Percentiles rank a stretch among this genome's conserved stretches.
phyloP scores from a whole-genome alignment of 92 coral and sea anemone genomes.

The Bergia puertoricense region DNA sequence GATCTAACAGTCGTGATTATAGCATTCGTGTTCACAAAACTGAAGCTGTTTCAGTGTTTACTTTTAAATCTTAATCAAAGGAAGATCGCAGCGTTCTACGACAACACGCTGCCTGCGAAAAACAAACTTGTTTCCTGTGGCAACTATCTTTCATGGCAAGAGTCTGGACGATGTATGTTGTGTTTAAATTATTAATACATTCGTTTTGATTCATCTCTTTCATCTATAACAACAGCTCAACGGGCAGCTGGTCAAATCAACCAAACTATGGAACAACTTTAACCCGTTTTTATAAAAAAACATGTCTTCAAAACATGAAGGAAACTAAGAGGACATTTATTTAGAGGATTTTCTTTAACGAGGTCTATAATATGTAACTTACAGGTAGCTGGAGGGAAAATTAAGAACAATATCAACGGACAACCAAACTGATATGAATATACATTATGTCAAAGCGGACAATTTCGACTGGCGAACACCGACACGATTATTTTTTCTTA shows the following conservation, averaged over 20 bases:
- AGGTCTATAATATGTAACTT: neutral
- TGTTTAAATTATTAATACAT: slow-evolving; percentile 39
- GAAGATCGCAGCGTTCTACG: neutral
- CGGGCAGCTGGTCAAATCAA: slow-evolving; percentile 44
- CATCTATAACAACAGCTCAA: slow-evolving; percentile 27
- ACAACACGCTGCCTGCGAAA: neutral
- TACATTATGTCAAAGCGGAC: slow-evolving; percentile 25
- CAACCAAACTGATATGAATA: slow-evolving; percentile 13
- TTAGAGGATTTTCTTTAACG: neutral
- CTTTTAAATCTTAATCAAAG: neutral
- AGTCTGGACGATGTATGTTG: neutral
- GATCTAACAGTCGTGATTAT: no score
- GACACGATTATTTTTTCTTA: neutral
- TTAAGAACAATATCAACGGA: slow-evolving; percentile 2
- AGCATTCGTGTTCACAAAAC: neutral
- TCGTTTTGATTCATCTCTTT: slow-evolving; percentile 26
- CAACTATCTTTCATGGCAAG: slow-evolving; percentile 13
- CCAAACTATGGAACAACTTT: slow-evolving; percentile 12
- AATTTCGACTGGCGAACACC: slow-evolving; percentile 5
- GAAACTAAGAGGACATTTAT: neutral
- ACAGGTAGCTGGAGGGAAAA: neutral
- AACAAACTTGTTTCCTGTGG: slow-evolving; percentile 18
- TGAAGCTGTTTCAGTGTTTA: neutral
- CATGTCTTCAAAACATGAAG: neutral
- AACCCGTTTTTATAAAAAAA: slow-evolving; percentile 1